A percentile compares a stretch with the other conserved stretches of the same genome.
Conservation (phyloP, 2,888 invertebrate genomes). For the Lycia hirtaria region DNA sequence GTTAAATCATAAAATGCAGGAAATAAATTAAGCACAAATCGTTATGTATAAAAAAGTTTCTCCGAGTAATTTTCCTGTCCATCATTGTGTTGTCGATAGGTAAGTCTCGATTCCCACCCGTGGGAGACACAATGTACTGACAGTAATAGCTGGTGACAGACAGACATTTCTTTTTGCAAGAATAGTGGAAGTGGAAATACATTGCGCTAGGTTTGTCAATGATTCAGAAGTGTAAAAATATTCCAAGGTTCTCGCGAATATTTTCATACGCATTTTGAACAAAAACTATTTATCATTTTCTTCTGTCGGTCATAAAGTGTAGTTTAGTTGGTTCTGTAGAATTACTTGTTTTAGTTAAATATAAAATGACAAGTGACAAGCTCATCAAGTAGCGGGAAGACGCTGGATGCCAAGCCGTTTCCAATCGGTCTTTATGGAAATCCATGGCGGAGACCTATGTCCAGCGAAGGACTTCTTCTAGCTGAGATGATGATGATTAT, state of each 20-base stretch:
- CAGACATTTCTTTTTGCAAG: constrained; percentile 5
- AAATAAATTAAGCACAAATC: too few relatives aligned
- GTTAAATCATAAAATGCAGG: too few relatives aligned
- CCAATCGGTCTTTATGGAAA: too few relatives aligned
- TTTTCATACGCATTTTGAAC: constrained; percentile 18
- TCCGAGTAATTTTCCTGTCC: too few relatives aligned
- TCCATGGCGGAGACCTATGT: too few relatives aligned
- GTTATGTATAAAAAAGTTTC: too few relatives aligned
- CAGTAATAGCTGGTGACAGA: constrained; percentile 5
- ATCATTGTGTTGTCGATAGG: not conserved
- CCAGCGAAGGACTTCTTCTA: too few relatives aligned
- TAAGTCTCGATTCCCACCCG: not conserved
- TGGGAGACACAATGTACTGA: not conserved
- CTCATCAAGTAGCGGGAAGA: too few relatives aligned
- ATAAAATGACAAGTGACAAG: too few relatives aligned
- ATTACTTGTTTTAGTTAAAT: too few relatives aligned
- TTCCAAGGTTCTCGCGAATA: constrained; percentile 25
- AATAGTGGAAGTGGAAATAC: constrained; percentile 12
- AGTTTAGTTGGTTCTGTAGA: not conserved
- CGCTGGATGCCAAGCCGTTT: too few relatives aligned
- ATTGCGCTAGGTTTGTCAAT: constrained; percentile 19
- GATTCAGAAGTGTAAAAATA: constrained; percentile 27
- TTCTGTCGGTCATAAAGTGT: not conserved
- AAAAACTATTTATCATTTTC: constrained; percentile 18
- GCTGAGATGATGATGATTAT: too few relatives aligned